A percentile compares a stretch with the other conserved stretches of the same genome.
phyloP scores from a whole-genome alignment of 2,797 vertebrate genomes.

The Cuniculus paca region DNA sequence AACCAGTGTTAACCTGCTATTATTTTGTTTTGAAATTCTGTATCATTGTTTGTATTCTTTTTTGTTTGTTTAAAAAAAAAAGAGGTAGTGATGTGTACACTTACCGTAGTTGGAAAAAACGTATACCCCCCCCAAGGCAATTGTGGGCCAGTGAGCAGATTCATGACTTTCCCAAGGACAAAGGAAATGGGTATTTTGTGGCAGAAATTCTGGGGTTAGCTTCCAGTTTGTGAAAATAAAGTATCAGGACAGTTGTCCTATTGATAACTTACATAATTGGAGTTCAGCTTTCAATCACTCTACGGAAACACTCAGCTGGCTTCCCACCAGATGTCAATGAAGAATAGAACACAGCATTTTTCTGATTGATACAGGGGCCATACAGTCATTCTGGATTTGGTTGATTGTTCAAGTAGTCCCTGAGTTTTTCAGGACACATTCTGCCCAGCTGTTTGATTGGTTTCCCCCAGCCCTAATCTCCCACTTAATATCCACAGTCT shows the following conservation, averaged over 20 bases:
- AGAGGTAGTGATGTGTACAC: background rate
- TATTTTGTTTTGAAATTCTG: no score
- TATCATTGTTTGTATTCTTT: no score
- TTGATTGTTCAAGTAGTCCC: no score
- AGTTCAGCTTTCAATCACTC: background rate
- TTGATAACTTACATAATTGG: background rate
- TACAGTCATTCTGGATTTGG: no score
- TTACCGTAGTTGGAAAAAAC: background rate
- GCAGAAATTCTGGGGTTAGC: background rate
- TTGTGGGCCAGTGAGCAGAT: background rate
- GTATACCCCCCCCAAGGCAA: fast-evolving
- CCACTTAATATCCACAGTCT: background rate
- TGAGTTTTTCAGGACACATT: background rate
- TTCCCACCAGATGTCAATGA: background rate
- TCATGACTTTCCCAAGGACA: background rate
- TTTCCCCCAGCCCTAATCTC: background rate
- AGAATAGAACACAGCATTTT: background rate
- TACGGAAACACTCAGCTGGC: background rate
- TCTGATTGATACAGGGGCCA: background rate
- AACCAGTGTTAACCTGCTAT: no score
- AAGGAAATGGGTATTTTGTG: background rate
- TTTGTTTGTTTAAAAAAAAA: no score
- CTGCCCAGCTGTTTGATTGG: background rate
- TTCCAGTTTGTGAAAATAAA: background rate
- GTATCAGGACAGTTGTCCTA: background rate